Base-by-base conservation (phyloP, 2,797 vertebrate species). In the Pangasius macronema region DNA sequence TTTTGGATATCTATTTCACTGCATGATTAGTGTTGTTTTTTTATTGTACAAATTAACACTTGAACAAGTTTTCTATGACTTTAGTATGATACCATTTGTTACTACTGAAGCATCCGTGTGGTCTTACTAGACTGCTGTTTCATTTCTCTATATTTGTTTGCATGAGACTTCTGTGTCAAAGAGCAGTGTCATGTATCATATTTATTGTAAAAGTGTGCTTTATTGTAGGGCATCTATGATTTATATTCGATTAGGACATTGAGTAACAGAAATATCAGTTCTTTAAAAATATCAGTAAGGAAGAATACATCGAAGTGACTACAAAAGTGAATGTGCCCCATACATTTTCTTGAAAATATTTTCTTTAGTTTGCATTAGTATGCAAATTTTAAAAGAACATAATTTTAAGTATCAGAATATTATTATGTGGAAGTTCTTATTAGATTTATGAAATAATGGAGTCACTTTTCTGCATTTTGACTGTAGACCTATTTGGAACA, bases 51-150 rank as follows among this genome's bases (percentile, higher is more conserved):
- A 92, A 93, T 92, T 93, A 96, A 96, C 96, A 96, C 97, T 97
- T 98, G 97, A 97, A 97, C 95, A 96, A 96, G 93, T 97, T 98
- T 97, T 96, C 92, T 96, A 96, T 96, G 46, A 87, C 92, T 96
- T 97, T 97, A 96, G 96, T 97, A 96, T 90, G 91, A 94, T 95
- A 96, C 96, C 96, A 97, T 97, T 98, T 97, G 97, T 98, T 97
- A 96, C 95, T 97, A 96, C 94, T 96, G 96, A 97, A 94, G 92
- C 93, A 91, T 94, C 91, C 81, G 90, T 92, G 93, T 93, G 91
- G 93, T 95, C 92, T 93, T 90, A 94, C 92, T 90, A 94, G 92
- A 94, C 73, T 87, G 94, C 93, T 95, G 91, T 91, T 95, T 94
- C 94, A 92, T 91, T 94, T 94, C 93, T 94, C 92, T 94, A 94